These are phyloP conservation scores for Archilochus colubris DNA, from an alignment of 2,113 vertebrate species.

Conservation along the genomic window DNA sequence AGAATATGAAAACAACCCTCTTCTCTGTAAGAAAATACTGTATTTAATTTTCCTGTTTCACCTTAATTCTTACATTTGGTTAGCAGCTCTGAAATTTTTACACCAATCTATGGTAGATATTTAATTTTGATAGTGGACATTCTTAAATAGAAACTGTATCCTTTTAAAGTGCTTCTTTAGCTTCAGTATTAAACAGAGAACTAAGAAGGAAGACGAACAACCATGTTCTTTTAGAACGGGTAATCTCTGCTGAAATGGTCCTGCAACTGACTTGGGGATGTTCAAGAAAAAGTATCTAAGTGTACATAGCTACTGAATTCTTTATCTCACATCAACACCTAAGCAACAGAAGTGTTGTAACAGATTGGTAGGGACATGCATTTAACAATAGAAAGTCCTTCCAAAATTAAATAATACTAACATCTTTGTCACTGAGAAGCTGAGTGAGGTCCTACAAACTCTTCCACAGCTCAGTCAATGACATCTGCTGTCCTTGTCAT, in stretches of 20 bases:
- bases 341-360: background rate
- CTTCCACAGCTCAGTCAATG: background rate
- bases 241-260: background rate
- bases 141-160: background rate
- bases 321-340: background rate
- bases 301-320: background rate
- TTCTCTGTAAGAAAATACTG: background rate
- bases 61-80: background rate
- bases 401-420: background rate
- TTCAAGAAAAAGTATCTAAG: background rate
- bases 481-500: background rate
- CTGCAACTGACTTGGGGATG: background rate
- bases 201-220: conserved; percentile 10
- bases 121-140: background rate
- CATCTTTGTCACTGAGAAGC: background rate
- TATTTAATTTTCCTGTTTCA: background rate
- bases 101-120: background rate
- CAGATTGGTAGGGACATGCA: background rate
- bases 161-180: background rate
- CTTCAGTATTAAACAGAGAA: background rate
- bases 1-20: background rate
- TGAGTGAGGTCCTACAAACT: background rate
- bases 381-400: background rate
- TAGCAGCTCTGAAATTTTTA: background rate
- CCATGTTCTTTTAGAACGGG: background rate